A percentile compares a stretch with the other conserved stretches of the same genome.
phyloP scores from a whole-genome alignment of 2,888 invertebrate species.

The Heliconius charithonia region DNA sequence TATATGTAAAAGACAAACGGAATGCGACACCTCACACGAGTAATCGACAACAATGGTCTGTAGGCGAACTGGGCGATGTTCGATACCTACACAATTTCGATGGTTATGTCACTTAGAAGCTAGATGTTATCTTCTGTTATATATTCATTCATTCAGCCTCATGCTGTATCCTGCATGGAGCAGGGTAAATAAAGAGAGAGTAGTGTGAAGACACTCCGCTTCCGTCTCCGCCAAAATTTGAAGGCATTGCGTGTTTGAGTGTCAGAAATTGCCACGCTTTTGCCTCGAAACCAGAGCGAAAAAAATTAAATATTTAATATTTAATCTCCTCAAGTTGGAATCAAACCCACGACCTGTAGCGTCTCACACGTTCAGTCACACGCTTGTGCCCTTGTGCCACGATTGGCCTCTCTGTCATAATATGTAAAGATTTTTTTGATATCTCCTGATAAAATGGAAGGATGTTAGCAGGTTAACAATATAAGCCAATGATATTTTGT shows the following conservation, averaged over 20 bases:
- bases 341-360: too few species aligned
- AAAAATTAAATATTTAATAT: background rate
- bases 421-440: too few species aligned
- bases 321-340: too few species aligned
- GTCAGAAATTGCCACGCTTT: background rate
- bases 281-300: background rate
- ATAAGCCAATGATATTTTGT: background rate
- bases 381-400: too few species aligned
- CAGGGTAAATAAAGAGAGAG: too few species aligned
- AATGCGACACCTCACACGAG: slow-evolving; percentile 47
- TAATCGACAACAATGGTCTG: slow-evolving; percentile 66
- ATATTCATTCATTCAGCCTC: background rate
- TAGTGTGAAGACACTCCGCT: too few species aligned
- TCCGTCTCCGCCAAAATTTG: background rate
- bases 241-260: background rate
- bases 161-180: background rate
- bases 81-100: slow-evolving; percentile 44
- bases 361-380: too few species aligned
- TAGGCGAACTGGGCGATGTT: slow-evolving; percentile 69
- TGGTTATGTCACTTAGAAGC: slow-evolving; percentile 39
- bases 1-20: slow-evolving; percentile 48
- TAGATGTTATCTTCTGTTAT: background rate
- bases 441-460: too few species aligned
- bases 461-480: too few species aligned
- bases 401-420: too few species aligned